Base-by-base conservation (phyloP, 30 jellyfish, hydroid and myxozoan genomes). In the Aurelia aurita region DNA sequence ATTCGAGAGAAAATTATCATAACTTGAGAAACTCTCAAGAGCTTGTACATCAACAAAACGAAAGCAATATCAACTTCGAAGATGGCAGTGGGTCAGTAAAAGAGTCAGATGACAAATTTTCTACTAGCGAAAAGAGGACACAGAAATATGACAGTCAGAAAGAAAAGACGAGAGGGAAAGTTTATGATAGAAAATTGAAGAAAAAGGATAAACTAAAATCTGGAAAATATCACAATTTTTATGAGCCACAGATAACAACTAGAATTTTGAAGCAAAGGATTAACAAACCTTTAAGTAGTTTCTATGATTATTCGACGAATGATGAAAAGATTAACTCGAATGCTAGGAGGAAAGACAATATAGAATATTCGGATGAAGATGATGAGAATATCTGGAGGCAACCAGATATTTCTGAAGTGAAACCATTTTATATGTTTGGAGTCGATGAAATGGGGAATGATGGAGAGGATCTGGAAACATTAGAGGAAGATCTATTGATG, bases 401-500 rank as follows among this genome's bases (percentile, higher is more conserved):
- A 22, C 90, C 83, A 21, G 43, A 29, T 34, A 16, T 1, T n/a
- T 12, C 23, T 27, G 16, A 57, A 1, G 18, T 54, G 21, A 21
- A 68, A 6, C 90, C 90, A 15, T 80, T 80, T 45, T 46, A 35
- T 29, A 51, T 69, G 66, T 64, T 46, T 54, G 90, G 90, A 0
- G 64, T 64, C 27, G 93, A 55, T 31, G 82, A 91, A 74, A 85
- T 74, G 82, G 51, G 82, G 22, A 47, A 82, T 77, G 18, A 60
- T 14, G 68, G 86, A 23, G 47, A 46, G 12, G 77, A 67, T 8
- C 16, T 20, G 0, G 84, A 80, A 10, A 65, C 82, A 7, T 85
- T 81, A 25, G 73, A 88, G 29, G 60, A 82, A 23, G 97, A 81
- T 32, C 47, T 64, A 11, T 18, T n/a, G 27, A 11, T 65, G 39